A percentile compares a stretch with the other conserved stretches of the same genome.
Evolutionary conservation across 2,797 vertebrate species (phyloP).

Genomic region (Oryzias sinensis): DNA sequence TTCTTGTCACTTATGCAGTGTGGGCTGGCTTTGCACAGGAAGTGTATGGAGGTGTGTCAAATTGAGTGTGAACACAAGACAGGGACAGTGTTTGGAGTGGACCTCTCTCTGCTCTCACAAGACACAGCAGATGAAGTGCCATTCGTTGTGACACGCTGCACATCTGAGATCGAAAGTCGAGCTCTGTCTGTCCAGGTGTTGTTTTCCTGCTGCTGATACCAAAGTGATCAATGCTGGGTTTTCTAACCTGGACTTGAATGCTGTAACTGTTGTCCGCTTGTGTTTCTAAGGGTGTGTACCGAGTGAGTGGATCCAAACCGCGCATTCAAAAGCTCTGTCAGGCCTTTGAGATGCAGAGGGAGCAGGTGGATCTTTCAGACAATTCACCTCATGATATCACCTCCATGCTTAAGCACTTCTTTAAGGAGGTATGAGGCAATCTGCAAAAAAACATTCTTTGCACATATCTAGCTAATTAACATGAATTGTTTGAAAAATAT

Average conservation of each 20-base stretch:
- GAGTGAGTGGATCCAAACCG: conserved; percentile 89
- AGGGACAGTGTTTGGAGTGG: conserved; percentile 82
- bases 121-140: conserved; percentile 83
- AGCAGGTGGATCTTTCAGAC: conserved; percentile 87
- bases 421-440: conserved; percentile 84
- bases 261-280: conserved; percentile 3
- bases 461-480: not conserved
- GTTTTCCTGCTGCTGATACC: not conserved
- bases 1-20: conserved; percentile 73
- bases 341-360: conserved; percentile 85
- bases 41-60: conserved; percentile 88
- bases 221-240: not conserved
- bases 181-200: conserved; percentile 86
- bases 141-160: conserved; percentile 86
- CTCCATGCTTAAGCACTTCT: conserved; percentile 89
- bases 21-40: conserved; percentile 87
- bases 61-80: conserved; percentile 84
- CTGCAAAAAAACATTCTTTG: not conserved
- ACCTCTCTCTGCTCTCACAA: conserved; percentile 78
- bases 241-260: not conserved
- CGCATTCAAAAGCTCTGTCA: conserved; percentile 90
- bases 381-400: conserved; percentile 91
- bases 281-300: conserved; percentile 86
- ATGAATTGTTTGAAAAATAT: not conserved
- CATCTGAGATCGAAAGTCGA: conserved; percentile 86